A percentile compares a stretch with the other conserved stretches of the same genome.
Evolutionary conservation across 2,797 vertebrate genomes (phyloP).

Genomic region (Rhinophrynus dorsalis): DNA sequence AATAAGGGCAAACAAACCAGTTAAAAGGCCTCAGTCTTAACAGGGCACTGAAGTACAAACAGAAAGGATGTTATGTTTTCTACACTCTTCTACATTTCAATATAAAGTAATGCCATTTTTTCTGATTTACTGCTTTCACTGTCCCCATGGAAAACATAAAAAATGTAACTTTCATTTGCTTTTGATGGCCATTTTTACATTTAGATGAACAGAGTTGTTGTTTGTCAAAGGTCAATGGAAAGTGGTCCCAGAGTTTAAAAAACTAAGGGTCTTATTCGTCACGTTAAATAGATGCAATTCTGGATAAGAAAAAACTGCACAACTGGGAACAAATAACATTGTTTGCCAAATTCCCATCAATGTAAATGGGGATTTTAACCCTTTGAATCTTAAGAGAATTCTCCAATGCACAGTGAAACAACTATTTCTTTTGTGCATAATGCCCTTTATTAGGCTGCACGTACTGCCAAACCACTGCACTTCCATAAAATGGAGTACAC

Average conservation of each 20-base stretch:
- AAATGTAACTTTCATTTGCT: slow-evolving; percentile 83
- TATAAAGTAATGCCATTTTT: slow-evolving; percentile 82
- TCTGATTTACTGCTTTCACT: slow-evolving; percentile 73
- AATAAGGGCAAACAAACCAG: slow-evolving; percentile 89
- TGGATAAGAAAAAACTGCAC: not conserved
- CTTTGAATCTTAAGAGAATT: too few species aligned
- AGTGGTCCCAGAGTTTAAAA: slow-evolving; percentile 56
- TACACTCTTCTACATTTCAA: slow-evolving; percentile 76
- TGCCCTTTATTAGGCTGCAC: too few species aligned
- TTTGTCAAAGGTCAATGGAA: slow-evolving; percentile 73
- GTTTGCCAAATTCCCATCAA: too few species aligned
- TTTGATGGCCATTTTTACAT: slow-evolving; percentile 78
- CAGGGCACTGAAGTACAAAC: slow-evolving; percentile 71
- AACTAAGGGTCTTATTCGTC: not conserved
- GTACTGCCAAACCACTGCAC: too few species aligned
- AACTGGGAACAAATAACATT: not conserved
- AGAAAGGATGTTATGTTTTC: slow-evolving; percentile 68
- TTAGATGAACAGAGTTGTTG: slow-evolving; percentile 73
- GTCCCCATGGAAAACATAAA: slow-evolving; percentile 78
- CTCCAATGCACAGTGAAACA: too few species aligned
- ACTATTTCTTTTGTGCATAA: too few species aligned
- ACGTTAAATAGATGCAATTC: too few species aligned
- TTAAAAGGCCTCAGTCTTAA: slow-evolving; percentile 81
- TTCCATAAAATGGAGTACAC: too few species aligned
- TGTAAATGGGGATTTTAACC: too few species aligned